phyloP scores from a whole-genome alignment of 2,888 invertebrate genomes.

The Drosophila paracracens region DNA sequence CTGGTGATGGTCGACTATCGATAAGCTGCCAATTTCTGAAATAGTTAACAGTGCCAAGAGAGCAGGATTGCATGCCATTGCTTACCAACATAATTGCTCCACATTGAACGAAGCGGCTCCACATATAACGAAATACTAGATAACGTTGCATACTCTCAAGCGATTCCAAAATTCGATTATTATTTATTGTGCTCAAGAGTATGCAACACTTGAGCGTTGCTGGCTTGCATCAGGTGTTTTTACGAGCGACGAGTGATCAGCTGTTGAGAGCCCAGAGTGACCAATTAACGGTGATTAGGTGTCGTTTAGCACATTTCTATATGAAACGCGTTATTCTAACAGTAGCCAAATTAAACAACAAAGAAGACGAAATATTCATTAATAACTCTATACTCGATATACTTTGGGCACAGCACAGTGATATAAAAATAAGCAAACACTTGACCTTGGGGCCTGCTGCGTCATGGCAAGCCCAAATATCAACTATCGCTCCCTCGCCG shows the following conservation, averaged over 20 bases:
- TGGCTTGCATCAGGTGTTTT: slow-evolving; percentile 31
- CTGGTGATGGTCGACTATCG: slow-evolving; percentile 35
- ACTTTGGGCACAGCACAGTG: slow-evolving; percentile 42
- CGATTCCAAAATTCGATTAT: background rate
- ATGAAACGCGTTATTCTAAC: slow-evolving; percentile 54
- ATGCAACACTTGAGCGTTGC: slow-evolving; percentile 7
- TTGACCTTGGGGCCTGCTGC: slow-evolving; percentile 72
- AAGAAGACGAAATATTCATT: slow-evolving; percentile 68
- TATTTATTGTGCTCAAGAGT: slow-evolving; percentile 9
- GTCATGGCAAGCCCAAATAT: slow-evolving; percentile 82
- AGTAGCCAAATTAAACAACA: slow-evolving; percentile 68
- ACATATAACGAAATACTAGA: background rate
- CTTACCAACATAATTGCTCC: slow-evolving; percentile 9
- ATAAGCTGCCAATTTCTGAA: background rate
- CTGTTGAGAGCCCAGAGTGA: slow-evolving; percentile 11
- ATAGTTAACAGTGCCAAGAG: background rate
- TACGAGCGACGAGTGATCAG: slow-evolving; percentile 19
- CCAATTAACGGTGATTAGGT: background rate
- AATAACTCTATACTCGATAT: slow-evolving; percentile 71
- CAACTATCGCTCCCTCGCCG: slow-evolving; percentile 82
- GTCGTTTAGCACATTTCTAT: slow-evolving; percentile 21
- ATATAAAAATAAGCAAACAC: slow-evolving; percentile 71
- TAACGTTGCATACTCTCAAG: slow-evolving; percentile 15
- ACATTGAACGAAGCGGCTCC: slow-evolving; percentile 25
- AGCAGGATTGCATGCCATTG: slow-evolving; percentile 1